Base-by-base conservation (phyloP, 2,113 vertebrate genomes). In the Actinemys pallida region DNA sequence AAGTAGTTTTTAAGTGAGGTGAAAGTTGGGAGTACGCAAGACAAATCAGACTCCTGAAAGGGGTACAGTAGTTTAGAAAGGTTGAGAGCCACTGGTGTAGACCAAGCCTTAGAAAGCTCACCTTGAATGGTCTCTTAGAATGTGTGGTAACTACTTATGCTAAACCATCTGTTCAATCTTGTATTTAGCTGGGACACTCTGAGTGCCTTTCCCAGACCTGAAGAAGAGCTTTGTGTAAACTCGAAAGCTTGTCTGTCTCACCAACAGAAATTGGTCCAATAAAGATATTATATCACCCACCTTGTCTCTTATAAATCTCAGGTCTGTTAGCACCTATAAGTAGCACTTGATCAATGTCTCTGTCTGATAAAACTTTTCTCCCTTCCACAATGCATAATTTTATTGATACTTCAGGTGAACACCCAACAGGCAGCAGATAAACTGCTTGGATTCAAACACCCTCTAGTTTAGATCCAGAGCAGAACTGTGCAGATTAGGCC, bases 311-410 rank as follows among this genome's bases (percentile, higher is more conserved):
- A 39, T 9, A 39, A 69, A 69, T n/a, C 17, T 69, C 65, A 39
- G 35, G 35, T 39, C 35, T 20, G 65, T 69, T 69, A 69, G 16
- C 69, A 86, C 11, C 12, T 88, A 50, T 3, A 39, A 9, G 24
- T 81, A 80, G 81, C 95, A 95, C 75, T 90, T 78, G 49, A 91
- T 65, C 94, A 92, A 93, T 78, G 53, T 22, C 19, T 50, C 90
- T 88, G 89, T 53, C 86, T 83, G 25, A 50, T 54, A 78, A 79
- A 42, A 10, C 3, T 81, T 20, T 81, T 91, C 81, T 84, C 8
- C 86, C 5, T 0, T 25, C 17, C 85, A 84, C 87, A 88, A 83
- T 83, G 89, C n/a, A 62, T 81, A 56, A 10, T 84, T 92, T 84
- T 78, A 35, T 25, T 86, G 78, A 16, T 89, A 83, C 14, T 57